Base-by-base conservation (phyloP, 1,140 invertebrate species). In the Eupristina koningsbergeri region DNA sequence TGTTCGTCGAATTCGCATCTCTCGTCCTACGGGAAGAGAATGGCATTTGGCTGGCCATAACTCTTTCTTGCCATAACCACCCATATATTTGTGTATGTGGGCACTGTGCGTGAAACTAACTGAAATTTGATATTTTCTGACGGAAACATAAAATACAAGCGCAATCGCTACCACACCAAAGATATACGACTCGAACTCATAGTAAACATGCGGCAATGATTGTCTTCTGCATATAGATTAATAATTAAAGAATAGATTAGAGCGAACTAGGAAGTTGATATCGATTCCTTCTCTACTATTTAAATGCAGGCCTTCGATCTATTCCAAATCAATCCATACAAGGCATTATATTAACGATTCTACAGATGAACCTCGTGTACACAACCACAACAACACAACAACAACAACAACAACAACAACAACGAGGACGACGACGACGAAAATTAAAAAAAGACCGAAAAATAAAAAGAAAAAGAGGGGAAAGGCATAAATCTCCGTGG, bases 41-140 rank as follows among this genome's bases (percentile, higher is more conserved):
- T 26, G 26, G 6, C 73, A 29, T 53, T 47, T 39, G 31, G 75
- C 13, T 63, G 61, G 22, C 53, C 1, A 26, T 58, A 58, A 53
- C 19, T 58, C 53, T 26, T 0, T 36, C 17, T 36, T 19, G 26
- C 74, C 47, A 29, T 3, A 17, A 13, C 76, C 58, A n/a, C 2
- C 71, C 13, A 22, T n/a, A 39, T 6, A 41, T 5, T n/a, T 2
- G 17, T 19, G 31, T 11, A 39, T n/a, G 13, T n/a, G 7, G 0
- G 26, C 26, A 31, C 41, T 36, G 47, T 22, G 26, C 39, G 17
- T 5, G 36, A 69, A 53, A 74, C n/a, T 67, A 39, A 76, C 63
- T 76, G 81, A 82, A 82, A 76, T 53, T 67, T 22, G 74, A 82
- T 82, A 82, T 82, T 82, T 82, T 82, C 63, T 45, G n/a, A 63